Percentiles rank a stretch among this genome's conserved stretches.
Conservation (phyloP, 2,113 vertebrate genomes). For the Dicerorhinus sumatrensis region DNA sequence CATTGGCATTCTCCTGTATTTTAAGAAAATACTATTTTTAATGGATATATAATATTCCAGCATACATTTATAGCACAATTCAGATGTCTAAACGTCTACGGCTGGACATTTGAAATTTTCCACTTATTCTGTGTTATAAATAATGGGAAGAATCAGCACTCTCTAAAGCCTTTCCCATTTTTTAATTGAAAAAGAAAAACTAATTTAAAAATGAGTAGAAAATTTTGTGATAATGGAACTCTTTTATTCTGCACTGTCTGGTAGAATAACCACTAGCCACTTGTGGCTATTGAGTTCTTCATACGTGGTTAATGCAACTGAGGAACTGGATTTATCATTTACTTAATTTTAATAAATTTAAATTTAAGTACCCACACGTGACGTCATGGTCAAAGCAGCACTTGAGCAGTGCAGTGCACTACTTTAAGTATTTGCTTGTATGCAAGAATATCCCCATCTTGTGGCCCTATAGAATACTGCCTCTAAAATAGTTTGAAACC, state of each 20-base stretch:
- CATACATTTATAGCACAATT: not conserved
- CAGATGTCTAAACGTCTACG: not conserved
- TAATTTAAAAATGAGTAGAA: not conserved
- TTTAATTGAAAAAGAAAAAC: not conserved
- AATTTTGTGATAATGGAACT: not conserved
- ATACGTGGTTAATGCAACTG: not conserved
- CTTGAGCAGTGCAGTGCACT: not conserved
- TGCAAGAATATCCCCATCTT: slow-evolving; percentile 73
- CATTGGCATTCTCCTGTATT: not conserved
- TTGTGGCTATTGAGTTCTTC: not conserved
- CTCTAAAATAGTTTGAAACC: not conserved
- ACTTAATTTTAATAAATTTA: not conserved
- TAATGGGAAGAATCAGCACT: not conserved
- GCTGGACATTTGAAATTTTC: not conserved
- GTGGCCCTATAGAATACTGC: slow-evolving; percentile 69
- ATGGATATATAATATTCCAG: not conserved
- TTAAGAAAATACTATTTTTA: slow-evolving; percentile 29
- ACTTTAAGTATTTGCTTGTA: not conserved
- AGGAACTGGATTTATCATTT: not conserved
- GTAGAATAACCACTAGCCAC: not conserved
- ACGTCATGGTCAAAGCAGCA: not conserved
- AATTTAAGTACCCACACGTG: not conserved
- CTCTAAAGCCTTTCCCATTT: not conserved
- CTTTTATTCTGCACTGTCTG: not conserved
- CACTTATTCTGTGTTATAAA: not conserved